phyloP scores from a whole-genome alignment of 2,888 invertebrate genomes.

The Andrena hattorfiana region DNA sequence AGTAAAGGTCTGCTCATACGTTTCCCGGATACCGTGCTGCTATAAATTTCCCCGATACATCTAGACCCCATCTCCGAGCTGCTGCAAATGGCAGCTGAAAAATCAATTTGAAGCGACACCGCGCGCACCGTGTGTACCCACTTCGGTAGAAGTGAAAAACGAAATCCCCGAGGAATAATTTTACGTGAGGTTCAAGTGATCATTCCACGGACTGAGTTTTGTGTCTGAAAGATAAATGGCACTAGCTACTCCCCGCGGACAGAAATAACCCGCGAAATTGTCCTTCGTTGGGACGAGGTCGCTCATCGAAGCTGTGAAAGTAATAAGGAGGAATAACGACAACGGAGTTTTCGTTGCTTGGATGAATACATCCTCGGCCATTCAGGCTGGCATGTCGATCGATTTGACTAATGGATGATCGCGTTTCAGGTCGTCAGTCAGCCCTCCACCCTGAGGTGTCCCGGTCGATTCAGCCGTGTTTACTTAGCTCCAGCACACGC shows the following conservation, averaged over 20 bases:
- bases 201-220: conserved; percentile 5
- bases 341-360: conserved; percentile 9
- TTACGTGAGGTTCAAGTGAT: neutral
- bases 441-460: neutral
- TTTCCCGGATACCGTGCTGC: neutral
- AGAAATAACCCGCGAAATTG: neutral
- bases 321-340: conserved; percentile 19
- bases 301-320: neutral
- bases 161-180: neutral
- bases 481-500: conserved; percentile 22
- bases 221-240: conserved; percentile 11
- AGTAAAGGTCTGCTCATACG: conserved; percentile 1
- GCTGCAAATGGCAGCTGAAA: conserved; percentile 28
- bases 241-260: neutral
- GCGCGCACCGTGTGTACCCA: neutral
- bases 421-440: conserved; percentile 43
- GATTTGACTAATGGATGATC: conserved; percentile 47
- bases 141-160: neutral
- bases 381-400: conserved; percentile 34
- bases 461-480: conserved; percentile 6
- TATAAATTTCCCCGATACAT: conserved; percentile 14
- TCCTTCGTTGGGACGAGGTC: neutral
- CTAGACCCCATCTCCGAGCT: neutral
- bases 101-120: conserved; percentile 18
- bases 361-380: neutral